Evolutionary conservation across 2,888 invertebrate genomes (phyloP), one percentile per base, ranked within the genome.

Genomic region (Dioctria rufipes): DNA sequence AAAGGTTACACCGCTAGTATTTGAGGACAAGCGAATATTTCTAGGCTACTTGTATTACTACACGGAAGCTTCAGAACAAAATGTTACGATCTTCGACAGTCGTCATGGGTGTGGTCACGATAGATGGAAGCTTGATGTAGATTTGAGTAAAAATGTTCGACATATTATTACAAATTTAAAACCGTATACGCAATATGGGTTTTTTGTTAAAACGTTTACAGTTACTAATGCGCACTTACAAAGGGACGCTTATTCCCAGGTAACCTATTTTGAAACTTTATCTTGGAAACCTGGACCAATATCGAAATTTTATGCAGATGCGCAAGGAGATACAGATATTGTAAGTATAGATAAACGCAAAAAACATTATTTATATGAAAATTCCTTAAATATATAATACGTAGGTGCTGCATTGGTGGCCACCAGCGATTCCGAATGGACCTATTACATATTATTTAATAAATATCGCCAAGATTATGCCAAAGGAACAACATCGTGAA

Each of bases 181-280:
- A 84, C 96, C 98, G 0, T 95, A 92, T 89, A 98, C 98, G 0
- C 94, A 95, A 84, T 99, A 99, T 89, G 99, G 98, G 0, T 94
- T 94, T 83, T 99, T 97, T 88, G 95, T 98, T 0, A 95, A 96
- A 90, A 97, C 98, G 0, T 94, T 96, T 86, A 96, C 96, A 3
- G 93, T 96, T 80, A 92, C 94, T 11, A 93, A 94, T 75, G 94
- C 95, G 87, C 91, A 91, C 39, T 80, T 84, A 71, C 84, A 84
- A 84, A 91, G 91, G 71, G 96, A 97, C 51, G 97, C 95, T 3
- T 95, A 95, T 88, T 96, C 96, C 85, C 89, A 92, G 8, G 93
- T 98, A 77, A 90, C 92, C 63, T 98, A 97, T 90, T 96, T 98
- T 88, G 94, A 92, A 67, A 93, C 92, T 79, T 5, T 83, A 11